A percentile compares a stretch with the other conserved stretches of the same genome.
These are phyloP conservation scores for Hydropsyche betteni DNA, from an alignment of 2,888 invertebrate species.

Conservation along the genomic window DNA sequence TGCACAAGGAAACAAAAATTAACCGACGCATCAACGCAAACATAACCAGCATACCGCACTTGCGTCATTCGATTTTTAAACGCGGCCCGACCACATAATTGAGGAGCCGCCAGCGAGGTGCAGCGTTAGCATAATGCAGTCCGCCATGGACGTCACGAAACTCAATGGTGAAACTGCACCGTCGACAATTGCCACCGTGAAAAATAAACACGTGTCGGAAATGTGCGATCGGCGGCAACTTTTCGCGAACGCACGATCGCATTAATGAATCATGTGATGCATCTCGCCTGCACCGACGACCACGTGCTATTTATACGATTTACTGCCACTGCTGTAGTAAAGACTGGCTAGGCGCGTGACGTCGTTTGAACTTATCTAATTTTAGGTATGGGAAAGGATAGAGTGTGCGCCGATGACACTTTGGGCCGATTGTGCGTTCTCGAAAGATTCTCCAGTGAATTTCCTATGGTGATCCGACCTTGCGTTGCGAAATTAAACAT, in stretches of 20 bases:
- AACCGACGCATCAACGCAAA: not conserved
- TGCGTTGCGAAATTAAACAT: no score
- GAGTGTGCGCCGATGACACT: no score
- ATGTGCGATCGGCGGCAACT: no score
- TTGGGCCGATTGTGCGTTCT: no score
- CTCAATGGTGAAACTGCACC: not conserved
- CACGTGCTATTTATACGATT: constrained; percentile 26
- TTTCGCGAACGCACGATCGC: not conserved
- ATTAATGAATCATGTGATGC: constrained; percentile 11
- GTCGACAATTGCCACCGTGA: not conserved
- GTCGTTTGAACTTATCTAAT: constrained; percentile 20
- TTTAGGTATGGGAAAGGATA: constrained; percentile 3
- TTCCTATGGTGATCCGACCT: no score
- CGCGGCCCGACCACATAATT: no score
- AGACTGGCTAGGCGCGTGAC: not conserved
- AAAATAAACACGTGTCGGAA: no score
- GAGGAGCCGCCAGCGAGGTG: not conserved
- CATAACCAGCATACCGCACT: not conserved
- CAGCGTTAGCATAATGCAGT: no score
- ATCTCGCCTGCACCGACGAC: not conserved
- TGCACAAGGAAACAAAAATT: not conserved
- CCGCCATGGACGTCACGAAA: no score
- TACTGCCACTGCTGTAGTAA: not conserved
- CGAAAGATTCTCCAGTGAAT: no score
- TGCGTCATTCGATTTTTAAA: constrained; percentile 17